Evolutionary conservation across 2,888 invertebrate species (phyloP).

Genomic region (Spodoptera littoralis): DNA sequence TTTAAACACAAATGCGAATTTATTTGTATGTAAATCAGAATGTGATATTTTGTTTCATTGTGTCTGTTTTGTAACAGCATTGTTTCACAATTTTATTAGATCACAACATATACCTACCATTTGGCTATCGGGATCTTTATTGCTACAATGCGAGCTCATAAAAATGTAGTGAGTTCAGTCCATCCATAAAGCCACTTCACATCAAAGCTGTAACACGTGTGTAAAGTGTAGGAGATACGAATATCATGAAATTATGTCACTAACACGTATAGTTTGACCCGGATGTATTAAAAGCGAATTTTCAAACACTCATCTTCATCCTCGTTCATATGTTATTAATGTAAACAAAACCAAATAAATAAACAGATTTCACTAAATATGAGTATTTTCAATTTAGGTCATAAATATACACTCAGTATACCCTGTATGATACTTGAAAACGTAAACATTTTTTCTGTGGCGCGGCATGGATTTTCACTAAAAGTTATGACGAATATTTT

Average conservation of each 20-base stretch:
- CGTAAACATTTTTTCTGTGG: too few species aligned
- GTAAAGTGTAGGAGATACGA: background rate
- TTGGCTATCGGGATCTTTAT: conserved; percentile 13
- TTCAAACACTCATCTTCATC: background rate
- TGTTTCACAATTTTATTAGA: conserved; percentile 7
- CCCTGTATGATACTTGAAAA: too few species aligned
- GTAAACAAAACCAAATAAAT: background rate
- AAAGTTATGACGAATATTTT: too few species aligned
- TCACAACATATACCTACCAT: background rate
- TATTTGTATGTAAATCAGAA: too few species aligned
- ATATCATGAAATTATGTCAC: conserved; percentile 23
- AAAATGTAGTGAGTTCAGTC: conserved; percentile 11
- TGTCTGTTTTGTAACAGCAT: conserved; percentile 1
- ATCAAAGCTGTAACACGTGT: conserved; percentile 13
- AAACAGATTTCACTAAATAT: background rate
- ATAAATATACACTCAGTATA: background rate
- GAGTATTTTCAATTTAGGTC: background rate
- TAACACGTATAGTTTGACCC: conserved; percentile 8
- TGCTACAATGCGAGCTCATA: conserved; percentile 9
- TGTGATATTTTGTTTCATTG: too few species aligned
- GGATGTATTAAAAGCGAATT: conserved; percentile 2
- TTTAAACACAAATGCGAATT: too few species aligned
- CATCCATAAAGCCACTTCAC: conserved; percentile 5
- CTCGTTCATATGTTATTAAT: too few species aligned
- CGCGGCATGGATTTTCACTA: too few species aligned